Evolutionary conservation across 2,797 vertebrate genomes (phyloP), one percentile per base, ranked within the genome.

Genomic region (Florisuga fusca): DNA sequence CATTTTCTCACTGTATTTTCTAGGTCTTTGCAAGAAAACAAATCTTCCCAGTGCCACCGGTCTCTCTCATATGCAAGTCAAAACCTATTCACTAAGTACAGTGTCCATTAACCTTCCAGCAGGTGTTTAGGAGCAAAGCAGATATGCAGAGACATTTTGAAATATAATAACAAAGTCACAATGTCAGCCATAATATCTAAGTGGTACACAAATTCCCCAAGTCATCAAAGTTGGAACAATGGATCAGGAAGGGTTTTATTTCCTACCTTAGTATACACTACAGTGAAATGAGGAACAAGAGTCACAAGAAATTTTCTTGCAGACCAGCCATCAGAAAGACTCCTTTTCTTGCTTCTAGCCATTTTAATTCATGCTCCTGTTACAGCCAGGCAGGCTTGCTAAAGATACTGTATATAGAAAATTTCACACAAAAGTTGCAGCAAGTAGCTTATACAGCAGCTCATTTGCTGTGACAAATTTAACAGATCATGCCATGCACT

Each of bases 391-490:
- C 20, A 84, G 20, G 16, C 41, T 84, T 84, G 45, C 67, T 69
- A 69, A 93, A 84, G 45, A 82, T 93, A 73, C 19, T 43, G 17
- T 33, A 77, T 68, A 59, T 3, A 83, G 36, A 78, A 93, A 85
- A 72, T 45, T n/a, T 75, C 87, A 45, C 9, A 48, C 34, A 84
- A 76, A 43, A 75, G 6, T 67, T 90, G 41, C 38, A 88, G 38
- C 34, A 71, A 79, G 64, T 26, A 68, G 36, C 25, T 55, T 71
- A 78, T n/a, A 29, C 25, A 89, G 46, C 61, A 82, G 50, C 7
- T 87, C 74, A 53, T 77, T 83, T 93, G 57, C 78, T 93, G 62
- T 68, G 84, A 91, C 72, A 94, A 87, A 74, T 27, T 22, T 25
- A 68, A 74, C 46, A 62, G 54, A 85, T 16, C 71, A 20, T 16